A percentile compares a stretch with the other conserved stretches of the same genome.
Conservation (phyloP, 2,113 vertebrate species). For the Erythrocercus mccallii region DNA sequence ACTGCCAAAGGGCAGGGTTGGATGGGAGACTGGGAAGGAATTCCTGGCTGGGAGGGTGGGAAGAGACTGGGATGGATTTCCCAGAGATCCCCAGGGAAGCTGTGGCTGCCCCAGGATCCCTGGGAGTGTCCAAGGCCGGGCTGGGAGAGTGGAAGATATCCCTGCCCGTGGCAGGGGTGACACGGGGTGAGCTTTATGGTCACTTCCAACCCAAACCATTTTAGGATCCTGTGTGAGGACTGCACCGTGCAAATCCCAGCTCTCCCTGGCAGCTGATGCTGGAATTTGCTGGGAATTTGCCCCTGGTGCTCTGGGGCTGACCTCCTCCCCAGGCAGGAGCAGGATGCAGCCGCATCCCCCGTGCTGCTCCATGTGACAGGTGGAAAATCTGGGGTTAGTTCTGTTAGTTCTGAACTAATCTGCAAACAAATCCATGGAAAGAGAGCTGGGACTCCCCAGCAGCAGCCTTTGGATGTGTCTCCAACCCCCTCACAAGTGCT, state of each 20-base stretch:
- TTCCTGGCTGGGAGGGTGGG: too few species aligned
- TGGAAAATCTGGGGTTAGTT: neutral
- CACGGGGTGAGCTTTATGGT: rapidly evolving
- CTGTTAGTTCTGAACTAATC: neutral
- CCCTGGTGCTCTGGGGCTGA: rapidly evolving
- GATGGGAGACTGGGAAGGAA: neutral
- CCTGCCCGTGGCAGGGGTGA: neutral
- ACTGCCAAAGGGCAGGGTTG: neutral
- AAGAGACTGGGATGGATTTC: neutral
- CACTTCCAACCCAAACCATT: neutral
- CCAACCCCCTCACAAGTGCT: neutral
- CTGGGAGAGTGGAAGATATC: rapidly evolving
- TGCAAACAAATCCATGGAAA: rapidly evolving
- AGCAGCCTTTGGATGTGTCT: rapidly evolving
- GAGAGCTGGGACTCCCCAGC: neutral
- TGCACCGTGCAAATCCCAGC: rapidly evolving
- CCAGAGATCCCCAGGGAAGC: neutral
- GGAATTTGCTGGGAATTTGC: neutral
- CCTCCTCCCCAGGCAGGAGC: neutral
- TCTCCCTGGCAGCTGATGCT: rapidly evolving
- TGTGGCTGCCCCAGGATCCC: neutral
- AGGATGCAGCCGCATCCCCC: rapidly evolving
- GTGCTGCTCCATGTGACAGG: rapidly evolving
- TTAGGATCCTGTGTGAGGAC: rapidly evolving
- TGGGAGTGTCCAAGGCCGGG: neutral